phyloP scores from a whole-genome alignment of 2,113 vertebrate genomes.

The Triplophysa tibetana region DNA sequence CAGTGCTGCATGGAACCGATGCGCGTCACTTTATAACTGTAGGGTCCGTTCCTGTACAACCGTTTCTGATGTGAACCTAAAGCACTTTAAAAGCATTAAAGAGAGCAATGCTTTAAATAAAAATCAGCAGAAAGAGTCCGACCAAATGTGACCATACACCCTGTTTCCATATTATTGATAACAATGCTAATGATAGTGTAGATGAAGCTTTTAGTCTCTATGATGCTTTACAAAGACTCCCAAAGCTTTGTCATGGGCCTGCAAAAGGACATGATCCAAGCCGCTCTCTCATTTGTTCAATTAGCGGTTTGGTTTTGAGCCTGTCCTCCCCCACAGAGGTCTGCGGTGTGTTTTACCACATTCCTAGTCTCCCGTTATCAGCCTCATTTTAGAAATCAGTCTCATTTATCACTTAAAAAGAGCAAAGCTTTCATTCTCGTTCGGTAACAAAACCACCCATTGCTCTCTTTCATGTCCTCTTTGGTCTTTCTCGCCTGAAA shows the following conservation, averaged over 20 bases:
- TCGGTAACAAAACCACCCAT: background rate
- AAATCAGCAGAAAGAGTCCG: too few relatives aligned
- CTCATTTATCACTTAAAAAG: background rate
- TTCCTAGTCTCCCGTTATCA: background rate
- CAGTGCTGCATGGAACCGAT: too few relatives aligned
- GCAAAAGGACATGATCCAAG: background rate
- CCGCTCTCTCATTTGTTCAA: constrained; percentile 7
- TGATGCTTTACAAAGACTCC: background rate
- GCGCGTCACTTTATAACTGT: too few relatives aligned
- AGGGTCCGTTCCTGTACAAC: too few relatives aligned
- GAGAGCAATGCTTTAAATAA: too few relatives aligned
- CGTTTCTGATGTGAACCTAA: too few relatives aligned
- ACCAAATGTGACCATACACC: too few relatives aligned
- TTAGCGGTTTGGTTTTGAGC: constrained; percentile 18
- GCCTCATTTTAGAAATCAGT: constrained; percentile 15
- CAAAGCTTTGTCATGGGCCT: background rate
- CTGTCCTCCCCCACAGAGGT: background rate
- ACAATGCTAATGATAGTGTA: too few relatives aligned
- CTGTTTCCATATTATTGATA: too few relatives aligned
- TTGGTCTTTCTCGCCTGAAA: background rate
- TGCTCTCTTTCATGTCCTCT: background rate
- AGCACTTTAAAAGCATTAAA: too few relatives aligned
- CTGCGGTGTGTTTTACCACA: background rate
- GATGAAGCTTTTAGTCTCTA: too few relatives aligned
- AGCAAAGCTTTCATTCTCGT: constrained; percentile 5